Conservation (phyloP, 2,888 invertebrate genomes). For the Philereme vetulata region DNA sequence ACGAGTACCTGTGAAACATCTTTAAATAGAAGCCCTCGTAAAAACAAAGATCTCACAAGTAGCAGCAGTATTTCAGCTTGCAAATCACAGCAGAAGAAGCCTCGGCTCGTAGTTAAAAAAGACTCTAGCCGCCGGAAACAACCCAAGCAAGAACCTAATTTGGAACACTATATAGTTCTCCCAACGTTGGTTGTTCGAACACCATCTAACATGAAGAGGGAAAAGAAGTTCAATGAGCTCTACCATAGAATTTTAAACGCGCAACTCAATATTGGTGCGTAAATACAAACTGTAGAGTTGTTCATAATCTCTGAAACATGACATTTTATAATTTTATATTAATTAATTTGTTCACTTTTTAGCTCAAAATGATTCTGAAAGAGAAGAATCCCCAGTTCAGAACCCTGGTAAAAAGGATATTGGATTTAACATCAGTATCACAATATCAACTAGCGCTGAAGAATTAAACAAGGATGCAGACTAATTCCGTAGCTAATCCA, state of each 20-base stretch:
- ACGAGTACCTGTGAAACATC: constrained; percentile 30
- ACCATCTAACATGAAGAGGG: constrained; percentile 72
- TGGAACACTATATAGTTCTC: constrained; percentile 72
- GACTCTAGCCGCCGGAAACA: constrained; percentile 59
- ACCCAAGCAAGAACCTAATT: constrained; percentile 60
- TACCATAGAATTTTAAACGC: constrained; percentile 72
- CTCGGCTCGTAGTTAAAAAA: constrained; percentile 67
- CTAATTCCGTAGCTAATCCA: constrained; percentile 6
- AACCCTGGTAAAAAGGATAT: constrained; percentile 56
- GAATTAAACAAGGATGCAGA: constrained; percentile 32
- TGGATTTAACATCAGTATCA: constrained; percentile 68
- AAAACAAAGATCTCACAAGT: constrained; percentile 50
- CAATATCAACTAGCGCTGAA: constrained; percentile 37
- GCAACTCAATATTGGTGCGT: constrained; percentile 60
- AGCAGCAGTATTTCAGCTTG: constrained; percentile 53
- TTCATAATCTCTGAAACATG: background rate
- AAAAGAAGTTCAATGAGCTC: constrained; percentile 74
- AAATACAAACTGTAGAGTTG: background rate
- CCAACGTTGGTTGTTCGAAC: constrained; percentile 75
- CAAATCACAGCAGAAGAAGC: constrained; percentile 50
- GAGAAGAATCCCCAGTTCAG: constrained; percentile 19
- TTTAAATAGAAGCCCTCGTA: constrained; percentile 28
- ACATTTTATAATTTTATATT: background rate
- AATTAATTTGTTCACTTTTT: constrained; percentile 36
- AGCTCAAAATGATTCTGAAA: constrained; percentile 46